phyloP scores from a whole-genome alignment of 2,797 vertebrate species.

The Macrochelys suwanniensis region DNA sequence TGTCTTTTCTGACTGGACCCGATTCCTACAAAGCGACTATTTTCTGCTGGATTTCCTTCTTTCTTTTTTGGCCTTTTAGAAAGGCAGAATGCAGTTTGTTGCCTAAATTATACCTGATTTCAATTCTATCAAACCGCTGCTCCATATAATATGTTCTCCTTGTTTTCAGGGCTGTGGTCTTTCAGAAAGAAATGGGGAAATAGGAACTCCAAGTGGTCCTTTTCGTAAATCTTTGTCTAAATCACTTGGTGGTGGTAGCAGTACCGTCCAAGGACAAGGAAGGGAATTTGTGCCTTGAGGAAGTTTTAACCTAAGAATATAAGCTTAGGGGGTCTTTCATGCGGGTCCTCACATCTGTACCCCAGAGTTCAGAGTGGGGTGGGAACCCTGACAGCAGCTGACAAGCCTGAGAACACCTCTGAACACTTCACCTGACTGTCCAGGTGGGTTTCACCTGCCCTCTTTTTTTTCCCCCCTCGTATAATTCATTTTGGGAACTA shows the following conservation, averaged over 20 bases:
- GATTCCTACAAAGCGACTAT: not conserved
- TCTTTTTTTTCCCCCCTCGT: not conserved
- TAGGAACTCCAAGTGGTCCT: no score
- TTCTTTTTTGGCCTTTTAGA: constrained; percentile 9
- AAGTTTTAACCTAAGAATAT: no score
- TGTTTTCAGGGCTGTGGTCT: not conserved
- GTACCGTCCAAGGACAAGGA: no score
- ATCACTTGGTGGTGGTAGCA: no score
- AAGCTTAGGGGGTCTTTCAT: no score
- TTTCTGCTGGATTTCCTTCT: constrained; percentile 40
- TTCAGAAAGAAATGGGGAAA: constrained; percentile 15
- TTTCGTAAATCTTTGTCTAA: no score
- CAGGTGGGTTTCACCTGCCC: not conserved
- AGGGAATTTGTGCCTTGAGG: no score
- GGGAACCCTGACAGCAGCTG: not conserved
- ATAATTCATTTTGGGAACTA: not conserved
- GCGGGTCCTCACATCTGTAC: no score
- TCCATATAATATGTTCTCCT: constrained; percentile 15
- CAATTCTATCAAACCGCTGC: not conserved
- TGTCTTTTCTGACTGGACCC: constrained; percentile 15
- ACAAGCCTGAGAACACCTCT: not conserved
- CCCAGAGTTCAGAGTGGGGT: no score
- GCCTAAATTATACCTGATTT: constrained; percentile 49
- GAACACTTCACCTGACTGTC: not conserved
- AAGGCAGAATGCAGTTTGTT: constrained; percentile 56